phyloP scores from a whole-genome alignment of 2,113 vertebrate genomes.

The Malaclemys terrapin region DNA sequence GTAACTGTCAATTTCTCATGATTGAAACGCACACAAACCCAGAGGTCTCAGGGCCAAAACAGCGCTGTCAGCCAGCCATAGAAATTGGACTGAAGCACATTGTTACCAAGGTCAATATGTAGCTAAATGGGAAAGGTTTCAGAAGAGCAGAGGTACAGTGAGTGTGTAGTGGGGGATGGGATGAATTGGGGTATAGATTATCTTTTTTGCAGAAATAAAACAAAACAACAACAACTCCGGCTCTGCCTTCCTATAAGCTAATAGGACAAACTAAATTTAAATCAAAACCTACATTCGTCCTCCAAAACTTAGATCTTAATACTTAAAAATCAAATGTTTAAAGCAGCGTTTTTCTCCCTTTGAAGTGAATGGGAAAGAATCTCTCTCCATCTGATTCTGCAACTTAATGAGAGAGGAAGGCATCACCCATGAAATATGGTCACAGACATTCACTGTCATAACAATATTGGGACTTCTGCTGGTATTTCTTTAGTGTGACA shows the following conservation, averaged over 20 bases:
- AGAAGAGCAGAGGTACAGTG: fast-evolving
- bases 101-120: background rate
- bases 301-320: background rate
- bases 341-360: background rate
- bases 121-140: background rate
- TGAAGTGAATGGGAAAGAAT: background rate
- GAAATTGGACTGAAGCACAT: background rate
- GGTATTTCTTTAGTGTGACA: background rate
- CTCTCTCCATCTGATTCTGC: background rate
- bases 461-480: background rate
- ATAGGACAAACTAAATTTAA: background rate
- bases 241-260: background rate
- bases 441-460: fast-evolving
- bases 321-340: background rate
- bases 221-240: background rate
- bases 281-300: background rate
- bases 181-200: background rate
- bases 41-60: background rate
- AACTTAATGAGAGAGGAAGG: background rate
- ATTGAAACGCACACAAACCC: constrained; percentile 12
- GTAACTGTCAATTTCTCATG: background rate
- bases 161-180: background rate
- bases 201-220: background rate
- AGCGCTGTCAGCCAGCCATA: background rate
- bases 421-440: background rate